Base-by-base conservation (phyloP, 2,888 invertebrate species). In the Lasioglossum morio region DNA sequence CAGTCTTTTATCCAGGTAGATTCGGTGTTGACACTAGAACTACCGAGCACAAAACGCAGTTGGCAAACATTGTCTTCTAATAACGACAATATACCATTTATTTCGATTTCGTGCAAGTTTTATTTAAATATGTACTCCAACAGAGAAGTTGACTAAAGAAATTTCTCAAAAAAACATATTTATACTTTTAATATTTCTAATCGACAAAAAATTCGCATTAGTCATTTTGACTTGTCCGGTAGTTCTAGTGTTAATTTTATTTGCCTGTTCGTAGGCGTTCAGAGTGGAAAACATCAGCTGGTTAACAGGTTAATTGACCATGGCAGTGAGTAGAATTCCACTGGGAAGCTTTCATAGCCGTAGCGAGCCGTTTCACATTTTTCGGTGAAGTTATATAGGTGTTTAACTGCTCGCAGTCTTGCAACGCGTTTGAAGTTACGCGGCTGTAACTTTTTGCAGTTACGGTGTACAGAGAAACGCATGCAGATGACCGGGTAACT, bases 401-500 rank as follows among this genome's bases (percentile, higher is more conserved):
- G 27, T 63, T 30, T 57, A 57, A 57, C 30, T 30, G 19, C 63
- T 7, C 16, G 27, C 14, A 7, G 27, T 16, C 57, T n/a, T n/a
- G 57, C n/a, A 63, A 16, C 63, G 30, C 63, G 63, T 63, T 34
- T n/a, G 30, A 23, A 34, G 23, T 37, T 19, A n/a, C n/a, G n/a
- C n/a, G 37, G 23, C 8, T 1, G 69, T 34, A 37, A 23, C 10
- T 69, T 69, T 69, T 37, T 19, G 69, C 66, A 4, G 34, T 53
- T 23, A 53, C 23, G 69, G 34, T 1, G 19, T 1, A 34, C 23
- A 10, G 4, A 69, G 69, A 4, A 23, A 10, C 66, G 30, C 19
- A 23, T 69, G 69, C 69, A 37, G 69, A 69, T 69, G 69, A 23
- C 69, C 34, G 69, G 23, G 4, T 23, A 37, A 69, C 69, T 69